Base-by-base conservation (phyloP, 23 tunicate species). In the Trididemnum clinides region DNA sequence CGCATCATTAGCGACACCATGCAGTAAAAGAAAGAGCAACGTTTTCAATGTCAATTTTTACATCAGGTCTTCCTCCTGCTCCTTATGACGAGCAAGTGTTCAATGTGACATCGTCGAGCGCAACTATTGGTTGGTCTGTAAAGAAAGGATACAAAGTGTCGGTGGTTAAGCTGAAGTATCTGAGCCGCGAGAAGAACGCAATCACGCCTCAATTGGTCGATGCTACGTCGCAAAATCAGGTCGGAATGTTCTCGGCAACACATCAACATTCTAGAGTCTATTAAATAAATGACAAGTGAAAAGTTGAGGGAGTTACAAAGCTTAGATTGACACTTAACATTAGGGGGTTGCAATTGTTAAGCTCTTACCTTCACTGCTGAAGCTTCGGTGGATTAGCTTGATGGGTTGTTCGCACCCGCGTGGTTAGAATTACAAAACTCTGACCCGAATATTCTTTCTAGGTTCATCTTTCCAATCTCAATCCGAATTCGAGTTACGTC, bases 61-160 rank as follows among this genome's bases (percentile, higher is more conserved):
- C 37, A 23, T 28, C 58, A 87, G 91, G 91, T 10, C 51, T 87
- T 2, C 97, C 97, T 0, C 97, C 97, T 30, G 81, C 91, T 4
- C 97, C 97, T 7, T 79, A 33, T 38, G 82, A 87, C 38, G 91
- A 36, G 2, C 62, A 6, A 27, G 39, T 87, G 26, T 22, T n/a
- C 33, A 92, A 87, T 63, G 85, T 92, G 63, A 87, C 91, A 64
- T 82, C 97, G 69, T 29, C 64, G 18, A 54, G 71, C 63, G 91
- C 86, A 5, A 39, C 64, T 0, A 58, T 92, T 1, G n/a, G 33
- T 32, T 92, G 97, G 97, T 0, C 80, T 0, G 64, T 87, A 2
- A 34, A 44, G 63, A 62, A 21, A 27, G 88, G 91, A 0, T 83
- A 82, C 81, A 72, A 57, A 12, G 69, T 92, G 76, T 87, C 91